Percentiles rank a stretch among this genome's conserved stretches.
These are phyloP conservation scores for Nemotelus pantherinus DNA, from an alignment of 2,888 invertebrate species.

Conservation along the genomic window DNA sequence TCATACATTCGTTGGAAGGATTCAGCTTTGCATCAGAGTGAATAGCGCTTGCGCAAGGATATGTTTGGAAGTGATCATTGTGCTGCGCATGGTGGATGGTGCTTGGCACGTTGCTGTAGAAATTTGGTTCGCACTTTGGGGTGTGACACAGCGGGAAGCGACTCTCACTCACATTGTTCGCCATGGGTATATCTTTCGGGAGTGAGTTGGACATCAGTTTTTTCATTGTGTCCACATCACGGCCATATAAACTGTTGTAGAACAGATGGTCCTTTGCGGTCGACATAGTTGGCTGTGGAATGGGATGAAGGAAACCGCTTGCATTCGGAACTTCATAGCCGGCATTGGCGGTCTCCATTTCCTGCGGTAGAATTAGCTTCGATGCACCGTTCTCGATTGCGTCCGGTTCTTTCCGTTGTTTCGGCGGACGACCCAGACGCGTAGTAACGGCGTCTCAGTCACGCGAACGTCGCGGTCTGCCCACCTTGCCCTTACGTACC, in stretches of 20 bases:
- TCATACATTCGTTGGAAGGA: slow-evolving; percentile 16
- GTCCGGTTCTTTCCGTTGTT: slow-evolving; percentile 54
- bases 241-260: slow-evolving; percentile 53
- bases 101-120: neutral
- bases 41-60: slow-evolving; percentile 10
- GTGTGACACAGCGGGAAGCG: slow-evolving; percentile 16
- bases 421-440: slow-evolving; percentile 56
- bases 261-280: slow-evolving; percentile 52
- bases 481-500: slow-evolving; percentile 83
- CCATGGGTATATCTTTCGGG: neutral
- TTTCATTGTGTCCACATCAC: slow-evolving; percentile 54
- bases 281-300: slow-evolving; percentile 37
- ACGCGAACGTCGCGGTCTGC: slow-evolving; percentile 83
- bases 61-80: slow-evolving; percentile 13
- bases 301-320: slow-evolving; percentile 40
- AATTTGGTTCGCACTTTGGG: slow-evolving; percentile 26
- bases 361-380: slow-evolving; percentile 44
- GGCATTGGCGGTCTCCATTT: slow-evolving; percentile 47
- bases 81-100: slow-evolving; percentile 7
- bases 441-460: slow-evolving; percentile 71
- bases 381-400: slow-evolving; percentile 42
- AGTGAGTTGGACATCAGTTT: slow-evolving; percentile 45
- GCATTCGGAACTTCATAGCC: slow-evolving; percentile 39
- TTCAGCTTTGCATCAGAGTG: slow-evolving; percentile 4
- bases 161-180: neutral